Evolutionary conservation across 2,113 vertebrate genomes (phyloP).

Genomic region (Hylia prasina): DNA sequence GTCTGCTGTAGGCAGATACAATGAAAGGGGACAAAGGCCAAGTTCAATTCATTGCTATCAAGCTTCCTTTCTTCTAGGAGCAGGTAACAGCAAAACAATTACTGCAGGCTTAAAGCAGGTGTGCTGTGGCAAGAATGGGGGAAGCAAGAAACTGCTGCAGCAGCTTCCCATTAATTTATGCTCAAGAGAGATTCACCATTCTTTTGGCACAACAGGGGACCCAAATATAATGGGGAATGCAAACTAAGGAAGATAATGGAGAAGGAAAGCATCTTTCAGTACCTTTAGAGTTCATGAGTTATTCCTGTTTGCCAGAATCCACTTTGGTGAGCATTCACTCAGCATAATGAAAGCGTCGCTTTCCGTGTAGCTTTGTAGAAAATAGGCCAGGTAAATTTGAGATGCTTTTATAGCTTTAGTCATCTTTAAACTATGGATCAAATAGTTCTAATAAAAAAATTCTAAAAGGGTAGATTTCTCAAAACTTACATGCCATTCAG

Average conservation of each 20-base stretch:
- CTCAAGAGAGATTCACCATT: background rate
- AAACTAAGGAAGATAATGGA: constrained; percentile 14
- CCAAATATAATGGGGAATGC: constrained; percentile 1
- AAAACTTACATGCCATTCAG: background rate
- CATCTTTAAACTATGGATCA: background rate
- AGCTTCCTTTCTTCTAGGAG: background rate
- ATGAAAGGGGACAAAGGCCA: background rate
- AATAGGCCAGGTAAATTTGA: constrained; percentile 12
- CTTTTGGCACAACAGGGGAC: background rate
- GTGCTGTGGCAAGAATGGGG: background rate
- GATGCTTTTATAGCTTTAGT: background rate
- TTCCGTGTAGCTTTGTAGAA: background rate
- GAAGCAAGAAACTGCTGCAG: background rate
- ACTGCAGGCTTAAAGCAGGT: background rate
- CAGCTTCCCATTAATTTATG: constrained; percentile 9
- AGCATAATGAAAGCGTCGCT: background rate
- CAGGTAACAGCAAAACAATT: constrained; percentile 27
- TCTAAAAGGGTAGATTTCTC: background rate
- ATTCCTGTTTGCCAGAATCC: background rate
- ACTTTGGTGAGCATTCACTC: background rate
- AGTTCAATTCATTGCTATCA: background rate
- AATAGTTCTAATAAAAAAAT: background rate
- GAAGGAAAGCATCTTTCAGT: background rate
- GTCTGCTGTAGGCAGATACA: constrained; percentile 33
- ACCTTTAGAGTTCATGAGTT: background rate